Percentiles rank a stretch among this genome's conserved stretches.
These are phyloP conservation scores for Calidris pygmaea DNA, from an alignment of 2,113 vertebrate genomes.

Conservation along the genomic window DNA sequence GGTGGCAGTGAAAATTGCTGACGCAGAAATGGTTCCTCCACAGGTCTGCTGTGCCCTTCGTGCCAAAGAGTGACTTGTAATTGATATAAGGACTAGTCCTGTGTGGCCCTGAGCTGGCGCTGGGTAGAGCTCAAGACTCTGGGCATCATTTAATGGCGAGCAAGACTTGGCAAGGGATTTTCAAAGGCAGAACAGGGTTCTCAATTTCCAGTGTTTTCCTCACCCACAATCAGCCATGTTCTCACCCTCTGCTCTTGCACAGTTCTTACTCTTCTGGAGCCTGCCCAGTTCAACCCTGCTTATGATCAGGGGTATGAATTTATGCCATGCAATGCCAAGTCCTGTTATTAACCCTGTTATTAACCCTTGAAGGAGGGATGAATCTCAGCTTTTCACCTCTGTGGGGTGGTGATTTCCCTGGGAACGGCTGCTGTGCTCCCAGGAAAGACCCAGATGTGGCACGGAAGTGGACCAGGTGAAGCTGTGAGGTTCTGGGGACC, in stretches of 20 bases:
- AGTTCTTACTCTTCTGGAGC: background rate
- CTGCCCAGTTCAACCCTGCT: background rate
- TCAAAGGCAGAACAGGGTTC: background rate
- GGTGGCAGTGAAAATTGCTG: background rate
- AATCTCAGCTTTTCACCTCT: background rate
- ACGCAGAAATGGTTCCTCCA: background rate
- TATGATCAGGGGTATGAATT: background rate
- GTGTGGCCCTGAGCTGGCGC: background rate
- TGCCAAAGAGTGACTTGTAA: background rate
- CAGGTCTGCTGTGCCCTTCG: background rate
- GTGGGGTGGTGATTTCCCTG: background rate
- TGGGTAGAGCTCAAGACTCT: background rate
- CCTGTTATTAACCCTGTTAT: background rate
- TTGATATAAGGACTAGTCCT: background rate
- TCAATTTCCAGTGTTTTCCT: background rate
- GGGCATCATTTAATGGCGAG: background rate
- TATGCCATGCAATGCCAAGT: background rate
- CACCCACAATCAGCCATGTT: background rate
- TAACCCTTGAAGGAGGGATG: background rate
- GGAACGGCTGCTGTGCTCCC: background rate
- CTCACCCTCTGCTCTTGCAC: background rate
- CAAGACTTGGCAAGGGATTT: background rate
- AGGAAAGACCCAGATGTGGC: background rate
- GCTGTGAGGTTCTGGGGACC: background rate
- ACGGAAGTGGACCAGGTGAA: accelerated